A percentile compares a stretch with the other conserved stretches of the same genome.
These are phyloP conservation scores for Platichthys stellatus DNA, from an alignment of 2,113 vertebrate species.

Conservation along the genomic window DNA sequence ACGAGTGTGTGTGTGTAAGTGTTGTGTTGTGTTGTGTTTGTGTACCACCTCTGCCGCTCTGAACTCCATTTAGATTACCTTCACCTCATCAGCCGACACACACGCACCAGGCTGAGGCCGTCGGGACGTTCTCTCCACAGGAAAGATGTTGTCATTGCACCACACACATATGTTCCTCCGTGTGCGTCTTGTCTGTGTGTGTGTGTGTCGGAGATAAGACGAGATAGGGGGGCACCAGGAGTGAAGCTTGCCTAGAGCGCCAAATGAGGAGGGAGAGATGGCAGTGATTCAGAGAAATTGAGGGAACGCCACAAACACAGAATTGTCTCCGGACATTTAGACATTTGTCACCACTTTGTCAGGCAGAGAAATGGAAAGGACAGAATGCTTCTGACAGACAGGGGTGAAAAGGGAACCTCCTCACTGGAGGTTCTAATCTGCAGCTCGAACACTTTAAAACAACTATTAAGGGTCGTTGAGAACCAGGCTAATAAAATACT, in stretches of 20 bases:
- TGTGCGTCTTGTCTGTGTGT: slow-evolving; percentile 17
- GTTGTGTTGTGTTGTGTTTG: not conserved
- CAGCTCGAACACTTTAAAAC: not conserved
- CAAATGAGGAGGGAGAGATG: slow-evolving; percentile 21
- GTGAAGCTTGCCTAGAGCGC: too few species aligned
- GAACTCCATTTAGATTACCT: slow-evolving; percentile 77
- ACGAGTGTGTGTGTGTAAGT: slow-evolving; percentile 40
- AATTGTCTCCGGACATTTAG: not conserved
- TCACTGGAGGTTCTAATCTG: not conserved
- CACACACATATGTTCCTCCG: slow-evolving; percentile 19
- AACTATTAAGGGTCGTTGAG: not conserved
- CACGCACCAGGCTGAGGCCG: slow-evolving; percentile 54
- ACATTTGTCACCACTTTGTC: not conserved
- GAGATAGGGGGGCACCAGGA: too few species aligned
- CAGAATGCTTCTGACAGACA: not conserved
- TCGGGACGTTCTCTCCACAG: slow-evolving; percentile 59
- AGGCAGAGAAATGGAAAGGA: not conserved
- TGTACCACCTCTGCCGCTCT: slow-evolving; percentile 34
- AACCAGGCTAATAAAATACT: too few species aligned
- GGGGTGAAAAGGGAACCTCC: not conserved
- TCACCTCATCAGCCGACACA: slow-evolving; percentile 76
- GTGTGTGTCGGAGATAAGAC: slow-evolving; percentile 28
- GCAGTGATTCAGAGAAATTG: slow-evolving; percentile 15
- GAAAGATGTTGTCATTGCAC: slow-evolving; percentile 61
- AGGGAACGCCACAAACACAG: slow-evolving; percentile 13